Conservation (phyloP, 1,140 invertebrate species). For the Nymphalis io region DNA sequence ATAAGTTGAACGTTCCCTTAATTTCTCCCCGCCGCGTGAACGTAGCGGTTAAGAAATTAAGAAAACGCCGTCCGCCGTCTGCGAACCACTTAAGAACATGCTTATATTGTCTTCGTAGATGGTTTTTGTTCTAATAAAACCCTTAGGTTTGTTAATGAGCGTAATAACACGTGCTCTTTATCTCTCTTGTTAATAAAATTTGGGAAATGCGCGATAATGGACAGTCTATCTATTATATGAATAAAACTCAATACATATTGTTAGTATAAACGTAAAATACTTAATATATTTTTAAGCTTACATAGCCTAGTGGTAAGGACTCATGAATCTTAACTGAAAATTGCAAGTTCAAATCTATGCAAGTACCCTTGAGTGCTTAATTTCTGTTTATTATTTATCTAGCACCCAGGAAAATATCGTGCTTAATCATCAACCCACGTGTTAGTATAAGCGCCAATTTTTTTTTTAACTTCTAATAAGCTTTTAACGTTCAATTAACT, state of each 20-base stretch:
- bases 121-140: slow-evolving; percentile 61
- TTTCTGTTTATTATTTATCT: too few species aligned
- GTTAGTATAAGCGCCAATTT: too few species aligned
- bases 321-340: too few species aligned
- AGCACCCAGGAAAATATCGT: too few species aligned
- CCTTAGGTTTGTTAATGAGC: slow-evolving; percentile 65
- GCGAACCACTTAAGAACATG: slow-evolving; percentile 44
- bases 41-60: slow-evolving; percentile 76
- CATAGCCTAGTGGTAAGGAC: too few species aligned
- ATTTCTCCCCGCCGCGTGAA: slow-evolving; percentile 75
- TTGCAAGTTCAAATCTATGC: too few species aligned
- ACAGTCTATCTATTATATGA: neutral
- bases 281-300: neutral
- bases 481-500: too few species aligned
- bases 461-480: too few species aligned
- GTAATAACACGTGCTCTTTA: slow-evolving; percentile 44
- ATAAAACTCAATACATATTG: too few species aligned
- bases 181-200: slow-evolving; percentile 18
- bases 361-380: too few species aligned
- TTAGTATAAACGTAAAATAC: neutral
- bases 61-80: slow-evolving; percentile 64
- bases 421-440: too few species aligned
- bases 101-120: slow-evolving; percentile 44
- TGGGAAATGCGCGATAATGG: neutral
- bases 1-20: slow-evolving; percentile 75